Evolutionary conservation across 2,888 invertebrate genomes (phyloP).

Genomic region (Leptura quadrifasciata): DNA sequence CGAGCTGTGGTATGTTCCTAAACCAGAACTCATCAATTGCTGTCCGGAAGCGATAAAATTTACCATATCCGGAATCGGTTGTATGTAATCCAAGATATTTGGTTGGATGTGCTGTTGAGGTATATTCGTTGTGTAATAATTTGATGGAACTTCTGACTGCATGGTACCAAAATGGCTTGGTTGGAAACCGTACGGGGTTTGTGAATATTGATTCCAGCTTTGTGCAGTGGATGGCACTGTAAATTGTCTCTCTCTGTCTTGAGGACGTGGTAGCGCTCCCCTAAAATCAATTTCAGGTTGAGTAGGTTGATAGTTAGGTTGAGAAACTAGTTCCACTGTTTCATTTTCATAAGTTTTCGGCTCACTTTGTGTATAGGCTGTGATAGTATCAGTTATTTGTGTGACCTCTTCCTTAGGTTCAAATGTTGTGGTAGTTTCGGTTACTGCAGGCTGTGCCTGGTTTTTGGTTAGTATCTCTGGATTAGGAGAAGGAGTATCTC

Average conservation of each 20-base stretch:
- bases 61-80: slow-evolving; percentile 74
- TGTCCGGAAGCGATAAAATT: slow-evolving; percentile 75
- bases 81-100: slow-evolving; percentile 73
- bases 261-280: slow-evolving; percentile 22
- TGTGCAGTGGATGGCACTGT: slow-evolving; percentile 51
- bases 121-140: slow-evolving; percentile 51
- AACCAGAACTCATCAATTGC: slow-evolving; percentile 73
- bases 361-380: slow-evolving; percentile 4
- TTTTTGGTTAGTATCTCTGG: slow-evolving; percentile 27
- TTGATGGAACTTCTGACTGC: slow-evolving; percentile 46
- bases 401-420: slow-evolving; percentile 29
- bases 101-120: slow-evolving; percentile 55
- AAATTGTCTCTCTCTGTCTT: slow-evolving; percentile 48
- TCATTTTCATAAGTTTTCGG: slow-evolving; percentile 9
- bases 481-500: slow-evolving; percentile 39
- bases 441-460: slow-evolving; percentile 25
- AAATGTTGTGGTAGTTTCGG: slow-evolving; percentile 21
- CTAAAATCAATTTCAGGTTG: slow-evolving; percentile 38
- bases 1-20: slow-evolving; percentile 73
- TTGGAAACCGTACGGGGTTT: slow-evolving; percentile 56
- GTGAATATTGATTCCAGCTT: slow-evolving; percentile 63
- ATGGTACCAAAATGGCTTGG: slow-evolving; percentile 42
- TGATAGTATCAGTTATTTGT: slow-evolving; percentile 9
- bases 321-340: background rate
- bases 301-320: slow-evolving; percentile 32